Conservation (phyloP, 2,888 invertebrate species). For the Clusia tigrina region DNA sequence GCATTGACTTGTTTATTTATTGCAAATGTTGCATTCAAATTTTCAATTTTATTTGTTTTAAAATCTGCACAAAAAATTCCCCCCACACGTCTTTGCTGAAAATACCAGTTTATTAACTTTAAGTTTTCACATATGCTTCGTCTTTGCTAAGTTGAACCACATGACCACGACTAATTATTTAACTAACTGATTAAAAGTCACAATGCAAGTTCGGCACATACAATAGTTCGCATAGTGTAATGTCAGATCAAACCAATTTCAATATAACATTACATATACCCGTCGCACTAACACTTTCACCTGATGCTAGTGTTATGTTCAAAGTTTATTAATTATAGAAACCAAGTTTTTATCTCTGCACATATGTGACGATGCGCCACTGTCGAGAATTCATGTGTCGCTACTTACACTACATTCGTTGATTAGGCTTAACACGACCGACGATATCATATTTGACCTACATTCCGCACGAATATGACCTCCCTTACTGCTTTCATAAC, state of each 20-base stretch:
- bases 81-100: too few species aligned
- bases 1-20: too few species aligned
- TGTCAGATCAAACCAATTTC: conserved; percentile 12
- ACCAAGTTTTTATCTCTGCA: conserved; percentile 11
- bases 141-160: conserved; percentile 15
- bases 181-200: conserved; percentile 21
- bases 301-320: conserved; percentile 22
- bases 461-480: conserved; percentile 28
- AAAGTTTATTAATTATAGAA: background rate
- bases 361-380: conserved; percentile 26
- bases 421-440: background rate
- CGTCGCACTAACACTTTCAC: conserved; percentile 19
- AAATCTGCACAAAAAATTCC: conserved; percentile 21
- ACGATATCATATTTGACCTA: too few species aligned
- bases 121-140: conserved; percentile 20
- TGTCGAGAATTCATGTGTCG: conserved; percentile 24
- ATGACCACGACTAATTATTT: conserved; percentile 18
- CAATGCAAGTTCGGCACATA: conserved; percentile 15
- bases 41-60: background rate
- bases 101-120: too few species aligned
- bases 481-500: conserved; percentile 26
- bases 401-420: background rate
- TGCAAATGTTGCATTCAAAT: background rate
- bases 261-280: conserved; percentile 19
- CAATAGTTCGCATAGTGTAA: conserved; percentile 15